Evolutionary conservation across 2,888 invertebrate genomes (phyloP), one percentile per base, ranked within the genome.

Genomic region (Antheraea yamamai): DNA sequence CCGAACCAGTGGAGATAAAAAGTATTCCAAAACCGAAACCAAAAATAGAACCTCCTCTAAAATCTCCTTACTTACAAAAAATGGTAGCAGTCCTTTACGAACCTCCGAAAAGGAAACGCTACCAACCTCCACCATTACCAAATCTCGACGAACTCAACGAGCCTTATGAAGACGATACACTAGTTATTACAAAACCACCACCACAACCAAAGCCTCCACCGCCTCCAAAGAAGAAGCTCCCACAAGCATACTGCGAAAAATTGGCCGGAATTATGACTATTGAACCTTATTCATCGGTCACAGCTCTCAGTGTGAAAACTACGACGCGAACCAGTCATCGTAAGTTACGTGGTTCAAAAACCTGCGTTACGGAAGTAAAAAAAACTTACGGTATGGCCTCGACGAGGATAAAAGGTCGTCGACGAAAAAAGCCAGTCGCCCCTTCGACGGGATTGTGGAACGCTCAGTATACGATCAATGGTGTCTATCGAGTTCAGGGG

Each of bases 11-110:
- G 20, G 75, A 79, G 18, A 77, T 80, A 30, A 71, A 80, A 66
- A 73, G 77, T 71, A 75, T 78, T 35, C 77, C 78, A 18, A 90
- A 88, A 79, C 81, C 77, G 0, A 90, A 87, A 81, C 77, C 79
- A 2, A 89, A 87, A 80, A 79, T 77, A 39, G 82, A 83, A 72
- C 79, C 84, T 0, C 83, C 85, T 6, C 75, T 84, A 58, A 77
- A 78, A 74, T 94, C 94, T 6, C 94, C 94, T 0, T 94, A 94
- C 79, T 86, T 93, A 39, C 82, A 91, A 79, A 86, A 89, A 77
- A 82, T 91, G 87, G 83, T 86, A 12, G 92, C 92, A 58, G 77
- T 77, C 72, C 77, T 89, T 47, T 92, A 91, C 75, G 78, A 83
- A 51, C 89, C 87, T 35, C 86, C 86, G 2, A 82, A 78, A 74